Base-by-base conservation (phyloP, 2,888 invertebrate species). In the Lepeophtheirus nordmannii region DNA sequence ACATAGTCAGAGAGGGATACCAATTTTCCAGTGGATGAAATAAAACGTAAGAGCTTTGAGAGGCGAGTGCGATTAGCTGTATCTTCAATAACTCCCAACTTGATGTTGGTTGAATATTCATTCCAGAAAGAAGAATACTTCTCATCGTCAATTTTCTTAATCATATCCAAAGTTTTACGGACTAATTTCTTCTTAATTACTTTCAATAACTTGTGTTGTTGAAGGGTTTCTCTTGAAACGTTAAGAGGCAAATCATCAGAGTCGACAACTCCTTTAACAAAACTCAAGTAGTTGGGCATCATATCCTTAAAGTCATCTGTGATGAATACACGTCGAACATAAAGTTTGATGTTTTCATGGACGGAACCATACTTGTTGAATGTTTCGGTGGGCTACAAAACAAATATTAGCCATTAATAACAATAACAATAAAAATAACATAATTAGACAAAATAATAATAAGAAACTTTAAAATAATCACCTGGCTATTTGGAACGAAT, bases 271-370 rank as follows among this genome's bases (percentile, higher is more conserved):
- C 98, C 98, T 67, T 88, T 85, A 68, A 99, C 84, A 77, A 98
- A 99, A 71, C 83, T 85, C 71, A 98, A 81, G 77, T 96, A 99
- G 76, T 89, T 93, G 70, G 98, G 97, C 87, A 98, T 90, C 86
- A 98, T 91, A 75, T 98, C 97, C 76, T 91, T 91, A 81, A 98
- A 97, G 79, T 98, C 93, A 76, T 98, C 97, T 10, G 97, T 97
- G 78, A 98, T 99, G 80, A 98, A 99, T 17, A 99, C 98, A 69
- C 98, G 83, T 68, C 97, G 83, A 67, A 99, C 98, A 77, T 91
- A 99, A 69, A 98, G 81, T 80, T 96, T 96, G 73, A 96, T 94
- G 77, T 90, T 86, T 76, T 96, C 94, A 7, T 86, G 85, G 74
- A 88, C 88, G 70, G 91, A 88, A 72, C 96, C 97, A 76, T 97